These are phyloP conservation scores for Himalopsyche phryganea DNA, from an alignment of 1,140 invertebrate genomes.

Conservation along the genomic window DNA sequence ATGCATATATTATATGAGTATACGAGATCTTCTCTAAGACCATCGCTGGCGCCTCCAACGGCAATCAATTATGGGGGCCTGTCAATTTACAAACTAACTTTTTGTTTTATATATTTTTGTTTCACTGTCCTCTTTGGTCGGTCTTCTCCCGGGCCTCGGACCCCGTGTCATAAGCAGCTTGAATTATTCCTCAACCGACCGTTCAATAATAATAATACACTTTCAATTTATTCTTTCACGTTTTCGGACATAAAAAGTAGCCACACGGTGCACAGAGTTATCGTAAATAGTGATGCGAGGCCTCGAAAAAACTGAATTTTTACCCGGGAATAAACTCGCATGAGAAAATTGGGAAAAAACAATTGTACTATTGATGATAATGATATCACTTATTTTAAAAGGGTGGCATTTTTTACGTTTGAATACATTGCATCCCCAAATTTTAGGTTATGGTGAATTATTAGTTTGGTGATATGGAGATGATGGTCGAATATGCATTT, in stretches of 20 bases:
- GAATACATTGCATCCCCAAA: no score
- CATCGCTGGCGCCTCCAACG: constrained; percentile 23
- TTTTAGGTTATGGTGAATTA: no score
- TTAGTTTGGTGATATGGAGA: no score
- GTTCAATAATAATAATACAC: not conserved
- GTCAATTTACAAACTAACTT: constrained; percentile 29
- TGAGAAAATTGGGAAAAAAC: no score
- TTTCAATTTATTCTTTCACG: constrained; percentile 9
- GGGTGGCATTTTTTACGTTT: no score
- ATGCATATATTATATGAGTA: constrained; percentile 3
- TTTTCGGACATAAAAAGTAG: not conserved
- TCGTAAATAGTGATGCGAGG: no score
- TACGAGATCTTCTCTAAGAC: not conserved
- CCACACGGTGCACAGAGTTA: not conserved
- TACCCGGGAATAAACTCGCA: no score
- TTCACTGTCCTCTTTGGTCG: constrained; percentile 22
- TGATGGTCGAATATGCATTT: no score
- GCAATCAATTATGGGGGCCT: constrained; percentile 27
- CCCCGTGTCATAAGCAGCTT: not conserved
- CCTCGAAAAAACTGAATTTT: no score
- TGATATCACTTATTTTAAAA: no score
- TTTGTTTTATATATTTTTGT: constrained; percentile 17
- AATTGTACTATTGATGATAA: no score
- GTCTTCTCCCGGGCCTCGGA: not conserved
- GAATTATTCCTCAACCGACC: not conserved